Base-by-base conservation (phyloP, 2,797 vertebrate genomes). In the Enteromius unitaeniatus region DNA sequence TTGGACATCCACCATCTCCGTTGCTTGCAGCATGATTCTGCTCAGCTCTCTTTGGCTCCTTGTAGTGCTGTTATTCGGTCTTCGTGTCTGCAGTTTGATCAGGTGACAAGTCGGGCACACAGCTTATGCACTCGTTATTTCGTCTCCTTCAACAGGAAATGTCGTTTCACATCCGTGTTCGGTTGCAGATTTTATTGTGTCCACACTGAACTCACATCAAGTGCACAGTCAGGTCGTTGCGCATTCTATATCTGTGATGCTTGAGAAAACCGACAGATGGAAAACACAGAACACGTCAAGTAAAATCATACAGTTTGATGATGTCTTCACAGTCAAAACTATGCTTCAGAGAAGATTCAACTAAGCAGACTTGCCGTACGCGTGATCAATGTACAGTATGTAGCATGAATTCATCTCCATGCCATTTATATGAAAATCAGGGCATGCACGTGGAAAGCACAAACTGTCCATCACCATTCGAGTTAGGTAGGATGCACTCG, bases 21-120 rank as follows among this genome's bases (percentile, higher is more conserved):
- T 96, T 91, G 94, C 93, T 96, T 95, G 91, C 92, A 95, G 97
- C 98, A 96, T 99, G 96, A 96, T 95, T 97, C 94, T 95, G 94
- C 95, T 95, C 94, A 95, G 96, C 93, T 94, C 92, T 85, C 90
- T 96, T 92, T 93, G 93, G 93, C 91, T 93, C 94, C 96, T 96
- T 93, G 96, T 96, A 77, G 96, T 94, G 96, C 94, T 95, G 95
- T 96, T 95, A 95, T 96, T 93, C 88, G 91, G 94, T 95, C 96
- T 93, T 92, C 93, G 94, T 94, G 95, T 93, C 92, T 92, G 92
- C 94, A 94, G 93, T 91, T 92, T 68, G 85, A 79, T 87, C 82
- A 49, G 85, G 79, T 58, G 75, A 60, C 60, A 72, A 42, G 53
- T 9, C n/a, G 47, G 75, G 69, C 34, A 45, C 55, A 55, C 28